Percentiles rank a stretch among this genome's conserved stretches.
Evolutionary conservation across 2,797 vertebrate species (phyloP).

Genomic region (Eurystomus glaucurus): DNA sequence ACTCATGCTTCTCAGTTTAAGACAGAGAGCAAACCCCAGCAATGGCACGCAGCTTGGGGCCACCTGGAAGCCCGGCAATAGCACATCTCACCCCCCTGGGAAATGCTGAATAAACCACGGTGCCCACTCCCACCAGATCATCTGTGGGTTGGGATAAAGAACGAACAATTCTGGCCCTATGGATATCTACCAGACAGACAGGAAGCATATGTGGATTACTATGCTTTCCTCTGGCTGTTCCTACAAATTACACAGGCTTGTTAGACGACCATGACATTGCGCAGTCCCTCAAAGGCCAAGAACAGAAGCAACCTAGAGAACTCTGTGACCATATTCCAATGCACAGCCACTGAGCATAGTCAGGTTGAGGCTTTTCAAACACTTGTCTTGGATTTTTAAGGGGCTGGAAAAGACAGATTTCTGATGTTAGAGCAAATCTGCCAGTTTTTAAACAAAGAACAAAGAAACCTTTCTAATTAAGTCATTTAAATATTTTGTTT

Average conservation of each 20-base stretch:
- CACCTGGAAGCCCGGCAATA: background rate
- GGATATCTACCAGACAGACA: background rate
- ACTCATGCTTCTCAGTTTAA: background rate
- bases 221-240: background rate
- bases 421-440: background rate
- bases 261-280: background rate
- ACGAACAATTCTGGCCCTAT: fast-evolving
- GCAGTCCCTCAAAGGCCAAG: background rate
- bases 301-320: background rate
- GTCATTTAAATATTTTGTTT: background rate
- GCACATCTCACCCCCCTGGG: background rate
- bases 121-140: background rate
- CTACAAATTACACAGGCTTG: background rate
- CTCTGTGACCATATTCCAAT: background rate
- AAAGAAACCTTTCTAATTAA: conserved; percentile 10
- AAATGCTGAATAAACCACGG: background rate
- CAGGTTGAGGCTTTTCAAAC: fast-evolving
- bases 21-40: background rate
- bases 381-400: background rate
- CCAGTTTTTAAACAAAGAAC: background rate
- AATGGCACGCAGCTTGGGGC: fast-evolving
- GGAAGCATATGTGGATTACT: fast-evolving
- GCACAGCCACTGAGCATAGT: fast-evolving
- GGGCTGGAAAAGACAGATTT: background rate
- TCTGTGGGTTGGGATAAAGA: background rate